These are phyloP conservation scores for Varecia variegata DNA, from an alignment of 2,797 vertebrate species.

Conservation along the genomic window DNA sequence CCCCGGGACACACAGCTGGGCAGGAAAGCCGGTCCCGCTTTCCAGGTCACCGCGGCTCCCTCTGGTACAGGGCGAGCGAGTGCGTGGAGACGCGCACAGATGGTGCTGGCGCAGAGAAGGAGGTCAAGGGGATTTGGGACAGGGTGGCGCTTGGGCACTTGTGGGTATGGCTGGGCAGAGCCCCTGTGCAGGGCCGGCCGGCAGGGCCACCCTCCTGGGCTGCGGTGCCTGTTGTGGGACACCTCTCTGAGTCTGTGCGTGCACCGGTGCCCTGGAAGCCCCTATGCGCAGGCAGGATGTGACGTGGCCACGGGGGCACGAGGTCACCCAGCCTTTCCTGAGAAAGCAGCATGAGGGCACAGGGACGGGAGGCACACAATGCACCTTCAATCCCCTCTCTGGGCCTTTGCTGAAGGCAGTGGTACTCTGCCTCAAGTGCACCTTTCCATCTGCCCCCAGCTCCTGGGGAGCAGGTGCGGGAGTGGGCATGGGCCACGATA, in stretches of 20 bases:
- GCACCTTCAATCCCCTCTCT: background rate
- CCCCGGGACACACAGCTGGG: constrained; percentile 67
- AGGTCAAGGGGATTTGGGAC: background rate
- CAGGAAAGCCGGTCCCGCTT: constrained; percentile 26
- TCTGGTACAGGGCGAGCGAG: background rate
- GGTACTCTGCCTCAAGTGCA: background rate
- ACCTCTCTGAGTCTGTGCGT: background rate
- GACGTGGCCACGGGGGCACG: background rate
- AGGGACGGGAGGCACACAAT: background rate
- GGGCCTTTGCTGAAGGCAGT: background rate
- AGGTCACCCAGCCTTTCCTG: background rate
- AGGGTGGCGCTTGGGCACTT: background rate
- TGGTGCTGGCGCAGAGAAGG: background rate
- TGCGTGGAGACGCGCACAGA: background rate
- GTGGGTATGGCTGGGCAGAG: background rate
- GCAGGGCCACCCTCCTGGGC: background rate
- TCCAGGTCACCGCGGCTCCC: constrained; percentile 54
- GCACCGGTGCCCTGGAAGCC: background rate
- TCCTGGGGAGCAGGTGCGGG: background rate
- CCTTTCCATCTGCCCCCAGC: background rate
- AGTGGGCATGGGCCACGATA: accelerated
- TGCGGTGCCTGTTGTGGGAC: background rate
- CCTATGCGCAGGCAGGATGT: accelerated
- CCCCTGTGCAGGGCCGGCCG: background rate
- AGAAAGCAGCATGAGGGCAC: background rate